phyloP scores from a whole-genome alignment of 2,797 vertebrate genomes.

The Fundulus diaphanus region DNA sequence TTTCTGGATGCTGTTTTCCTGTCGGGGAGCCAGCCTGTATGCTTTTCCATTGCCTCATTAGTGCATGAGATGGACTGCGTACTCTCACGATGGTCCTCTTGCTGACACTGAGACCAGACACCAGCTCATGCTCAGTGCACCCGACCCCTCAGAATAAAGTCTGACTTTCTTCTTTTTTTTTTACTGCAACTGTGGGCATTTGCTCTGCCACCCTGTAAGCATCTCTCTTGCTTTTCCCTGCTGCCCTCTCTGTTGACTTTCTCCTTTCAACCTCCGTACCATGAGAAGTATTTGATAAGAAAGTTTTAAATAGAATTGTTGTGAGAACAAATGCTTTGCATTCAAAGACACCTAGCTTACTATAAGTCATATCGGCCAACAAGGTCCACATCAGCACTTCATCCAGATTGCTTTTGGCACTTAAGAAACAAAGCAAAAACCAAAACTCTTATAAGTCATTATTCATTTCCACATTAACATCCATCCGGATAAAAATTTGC shows the following conservation, averaged over 20 bases:
- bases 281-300: conserved; percentile 66
- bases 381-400: conserved; percentile 22
- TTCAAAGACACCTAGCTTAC: conserved; percentile 10
- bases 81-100: conserved; percentile 68
- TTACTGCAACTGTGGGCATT: conserved; percentile 77
- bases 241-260: conserved; percentile 55
- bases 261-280: conserved; percentile 69
- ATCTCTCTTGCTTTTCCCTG: conserved; percentile 29
- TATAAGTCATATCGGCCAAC: conserved; percentile 47
- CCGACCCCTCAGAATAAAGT: conserved; percentile 75
- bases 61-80: conserved; percentile 66
- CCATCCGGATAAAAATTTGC: conserved; percentile 3
- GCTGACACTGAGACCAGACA: conserved; percentile 74
- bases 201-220: conserved; percentile 53
- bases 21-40: conserved; percentile 55
- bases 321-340: conserved; percentile 49
- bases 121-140: conserved; percentile 72
- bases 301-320: conserved; percentile 71
- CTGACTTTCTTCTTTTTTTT: conserved; percentile 83
- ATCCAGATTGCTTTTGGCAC: conserved; percentile 36
- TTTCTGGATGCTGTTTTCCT: conserved; percentile 67
- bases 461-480: conserved; percentile 30
- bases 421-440: conserved; percentile 24
- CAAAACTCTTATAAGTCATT: conserved; percentile 29
- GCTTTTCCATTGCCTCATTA: conserved; percentile 77